Conservation (phyloP, 2,888 invertebrate genomes). For the Petrophora chlorosata region DNA sequence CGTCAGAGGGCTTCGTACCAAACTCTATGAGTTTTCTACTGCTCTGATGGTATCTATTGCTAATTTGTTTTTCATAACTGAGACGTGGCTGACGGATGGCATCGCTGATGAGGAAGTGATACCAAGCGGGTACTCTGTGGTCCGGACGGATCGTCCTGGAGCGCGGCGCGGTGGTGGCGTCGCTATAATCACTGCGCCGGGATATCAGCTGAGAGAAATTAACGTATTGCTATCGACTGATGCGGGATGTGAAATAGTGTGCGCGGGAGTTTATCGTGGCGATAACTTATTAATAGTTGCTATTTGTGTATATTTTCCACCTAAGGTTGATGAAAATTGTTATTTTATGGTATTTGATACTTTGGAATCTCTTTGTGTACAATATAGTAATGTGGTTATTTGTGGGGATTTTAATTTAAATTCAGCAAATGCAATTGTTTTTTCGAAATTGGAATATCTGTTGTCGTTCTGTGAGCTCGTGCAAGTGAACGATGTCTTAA, state of each 20-base stretch:
- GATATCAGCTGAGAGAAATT: not conserved
- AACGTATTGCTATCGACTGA: not conserved
- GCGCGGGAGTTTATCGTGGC: not conserved
- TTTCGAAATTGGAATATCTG: too few species aligned
- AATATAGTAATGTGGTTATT: not conserved
- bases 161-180: not conserved
- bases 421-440: not conserved
- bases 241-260: not conserved
- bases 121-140: not conserved
- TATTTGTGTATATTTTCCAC: not conserved
- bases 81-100: slow-evolving; percentile 1
- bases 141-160: not conserved
- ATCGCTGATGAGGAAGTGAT: slow-evolving; percentile 90
- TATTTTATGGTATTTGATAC: too few species aligned
- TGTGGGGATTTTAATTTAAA: not conserved
- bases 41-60: not conserved
- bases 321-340: not conserved
- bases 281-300: not conserved
- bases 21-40: not conserved
- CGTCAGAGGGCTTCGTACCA: not conserved
- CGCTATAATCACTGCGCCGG: not conserved
- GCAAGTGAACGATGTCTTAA: too few species aligned
- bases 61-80: not conserved
- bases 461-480: too few species aligned
- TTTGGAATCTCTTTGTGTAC: too few species aligned